These are phyloP conservation scores for Panopea generosa DNA, from an alignment of 2,888 invertebrate species.

Conservation along the genomic window DNA sequence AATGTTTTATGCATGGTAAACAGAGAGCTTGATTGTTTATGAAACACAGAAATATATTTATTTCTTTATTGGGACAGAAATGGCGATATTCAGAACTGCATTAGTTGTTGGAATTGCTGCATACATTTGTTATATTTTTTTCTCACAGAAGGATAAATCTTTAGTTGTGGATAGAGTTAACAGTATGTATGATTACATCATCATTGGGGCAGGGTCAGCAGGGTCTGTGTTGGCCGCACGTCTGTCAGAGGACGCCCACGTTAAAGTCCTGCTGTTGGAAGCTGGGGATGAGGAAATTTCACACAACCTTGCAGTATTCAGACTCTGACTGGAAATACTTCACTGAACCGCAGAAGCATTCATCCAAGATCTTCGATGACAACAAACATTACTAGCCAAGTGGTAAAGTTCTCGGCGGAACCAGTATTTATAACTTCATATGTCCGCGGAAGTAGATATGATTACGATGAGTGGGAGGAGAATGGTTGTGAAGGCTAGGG, in stretches of 20 bases:
- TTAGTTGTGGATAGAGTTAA: conserved; percentile 1
- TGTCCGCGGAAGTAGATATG: conserved; percentile 42
- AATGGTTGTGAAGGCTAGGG: conserved; percentile 48
- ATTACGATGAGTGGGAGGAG: conserved; percentile 52
- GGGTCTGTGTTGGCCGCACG: conserved; percentile 14
- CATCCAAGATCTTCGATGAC: background rate
- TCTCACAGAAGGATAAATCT: background rate
- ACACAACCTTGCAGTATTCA: background rate
- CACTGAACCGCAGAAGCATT: conserved; percentile 22
- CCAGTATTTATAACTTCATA: conserved; percentile 94
- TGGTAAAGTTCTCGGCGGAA: conserved; percentile 95
- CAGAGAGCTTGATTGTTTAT: too few relatives aligned
- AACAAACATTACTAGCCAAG: conserved; percentile 94
- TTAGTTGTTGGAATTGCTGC: too few relatives aligned
- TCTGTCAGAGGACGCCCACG: conserved; percentile 12
- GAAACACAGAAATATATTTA: too few relatives aligned
- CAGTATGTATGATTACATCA: conserved; percentile 1
- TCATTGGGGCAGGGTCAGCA: conserved; percentile 19
- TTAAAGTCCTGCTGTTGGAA: conserved; percentile 15
- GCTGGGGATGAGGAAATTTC: conserved; percentile 16
- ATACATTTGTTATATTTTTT: too few relatives aligned
- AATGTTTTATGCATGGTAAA: too few relatives aligned
- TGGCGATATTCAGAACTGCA: too few relatives aligned
- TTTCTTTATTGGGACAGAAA: too few relatives aligned
- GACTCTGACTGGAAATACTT: conserved; percentile 14